Conservation (phyloP, 2,888 invertebrate genomes). For the Lumbricus terrestris region DNA sequence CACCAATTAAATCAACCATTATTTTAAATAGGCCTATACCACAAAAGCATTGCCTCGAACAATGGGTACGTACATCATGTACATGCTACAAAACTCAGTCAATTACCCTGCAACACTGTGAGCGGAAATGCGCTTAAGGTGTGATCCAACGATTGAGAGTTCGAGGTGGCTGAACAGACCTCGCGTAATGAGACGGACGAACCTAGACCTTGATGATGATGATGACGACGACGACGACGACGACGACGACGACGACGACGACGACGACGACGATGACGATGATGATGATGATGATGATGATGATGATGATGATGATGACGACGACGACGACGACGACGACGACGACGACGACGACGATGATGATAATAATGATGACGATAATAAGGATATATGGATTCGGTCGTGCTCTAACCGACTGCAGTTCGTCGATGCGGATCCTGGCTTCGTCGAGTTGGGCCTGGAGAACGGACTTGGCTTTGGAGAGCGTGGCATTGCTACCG, state of each 20-base stretch:
- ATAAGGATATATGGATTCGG: not conserved
- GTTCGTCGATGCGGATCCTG: slow-evolving; percentile 52
- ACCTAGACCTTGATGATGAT: not conserved
- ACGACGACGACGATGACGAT: slow-evolving; percentile 9
- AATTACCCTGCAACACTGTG: not conserved
- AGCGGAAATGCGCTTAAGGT: too few species aligned
- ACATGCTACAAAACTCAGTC: not conserved
- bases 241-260: not conserved
- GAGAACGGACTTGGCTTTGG: slow-evolving; percentile 72
- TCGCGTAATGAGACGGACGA: not conserved
- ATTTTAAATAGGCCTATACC: too few species aligned
- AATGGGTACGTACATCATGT: too few species aligned
- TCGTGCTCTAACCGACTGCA: not conserved
- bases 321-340: slow-evolving; percentile 17
- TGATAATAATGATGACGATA: too few species aligned
- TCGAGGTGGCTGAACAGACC: not conserved
- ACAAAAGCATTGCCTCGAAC: not conserved
- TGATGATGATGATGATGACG: slow-evolving; percentile 13
- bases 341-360: not conserved
- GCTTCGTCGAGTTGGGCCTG: slow-evolving; percentile 54
- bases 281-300: slow-evolving; percentile 17
- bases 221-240: not conserved
- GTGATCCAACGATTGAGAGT: not conserved
- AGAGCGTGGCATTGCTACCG: slow-evolving; percentile 92
- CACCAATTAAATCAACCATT: not conserved